A percentile compares a stretch with the other conserved stretches of the same genome.
Evolutionary conservation across 37 sponge, comb jelly and placozoan genomes (phyloP).

Genomic region (Axinella damicornis): DNA sequence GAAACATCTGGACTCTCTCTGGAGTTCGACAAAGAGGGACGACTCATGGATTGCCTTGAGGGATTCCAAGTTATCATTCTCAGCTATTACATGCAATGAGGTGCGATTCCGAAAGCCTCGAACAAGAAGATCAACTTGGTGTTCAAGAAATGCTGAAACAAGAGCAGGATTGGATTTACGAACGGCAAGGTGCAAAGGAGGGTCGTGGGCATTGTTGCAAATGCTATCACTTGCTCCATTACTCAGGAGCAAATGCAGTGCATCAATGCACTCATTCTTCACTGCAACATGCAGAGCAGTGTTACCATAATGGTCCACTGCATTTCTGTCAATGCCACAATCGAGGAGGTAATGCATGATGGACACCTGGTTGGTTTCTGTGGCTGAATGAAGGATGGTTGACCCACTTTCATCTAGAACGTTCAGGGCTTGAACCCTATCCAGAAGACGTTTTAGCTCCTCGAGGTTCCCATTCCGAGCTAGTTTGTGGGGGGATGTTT

Average conservation of each 20-base stretch:
- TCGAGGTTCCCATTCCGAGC: slow-evolving; percentile 37
- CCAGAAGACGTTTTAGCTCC: slow-evolving; percentile 7
- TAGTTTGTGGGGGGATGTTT: slow-evolving; percentile 19
- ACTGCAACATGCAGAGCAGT: slow-evolving; percentile 93
- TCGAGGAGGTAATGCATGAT: slow-evolving; percentile 59
- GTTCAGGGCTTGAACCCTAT: slow-evolving; percentile 1
- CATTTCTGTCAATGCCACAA: slow-evolving; percentile 51
- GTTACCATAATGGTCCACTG: slow-evolving; percentile 71
- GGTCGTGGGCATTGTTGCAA: slow-evolving; percentile 32
- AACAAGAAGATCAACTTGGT: slow-evolving; percentile 28
- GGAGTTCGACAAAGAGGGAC: neutral
- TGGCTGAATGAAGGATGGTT: slow-evolving; percentile 70
- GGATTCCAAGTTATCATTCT: slow-evolving; percentile 46
- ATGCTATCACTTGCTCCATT: slow-evolving; percentile 42
- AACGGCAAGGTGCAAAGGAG: slow-evolving; percentile 71
- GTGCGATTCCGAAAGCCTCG: slow-evolving; percentile 50
- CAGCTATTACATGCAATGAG: slow-evolving; percentile 68
- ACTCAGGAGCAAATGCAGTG: slow-evolving; percentile 60
- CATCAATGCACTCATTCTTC: slow-evolving; percentile 17
- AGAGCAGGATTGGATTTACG: slow-evolving; percentile 27
- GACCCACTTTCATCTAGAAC: slow-evolving; percentile 5
- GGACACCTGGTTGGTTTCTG: slow-evolving; percentile 45
- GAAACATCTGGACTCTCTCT: neutral
- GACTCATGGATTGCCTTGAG: slow-evolving; percentile 22
- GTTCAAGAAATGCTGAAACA: slow-evolving; percentile 34